These are phyloP conservation scores for Sigmodon hispidus DNA, from an alignment of 2,113 vertebrate genomes.

Conservation along the genomic window DNA sequence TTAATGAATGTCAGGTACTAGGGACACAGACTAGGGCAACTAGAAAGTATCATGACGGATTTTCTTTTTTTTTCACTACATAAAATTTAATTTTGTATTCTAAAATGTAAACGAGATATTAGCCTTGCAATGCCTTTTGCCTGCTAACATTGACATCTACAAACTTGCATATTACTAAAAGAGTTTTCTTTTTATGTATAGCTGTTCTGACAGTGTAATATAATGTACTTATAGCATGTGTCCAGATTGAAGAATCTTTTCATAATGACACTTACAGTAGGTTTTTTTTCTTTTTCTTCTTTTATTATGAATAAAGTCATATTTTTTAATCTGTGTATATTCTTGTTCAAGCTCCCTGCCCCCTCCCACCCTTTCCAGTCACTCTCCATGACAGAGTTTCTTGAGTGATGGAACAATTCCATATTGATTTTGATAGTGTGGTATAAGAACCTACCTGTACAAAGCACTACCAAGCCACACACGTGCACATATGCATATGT, in stretches of 20 bases:
- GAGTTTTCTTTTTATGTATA: background rate
- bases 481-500: background rate
- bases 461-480: background rate
- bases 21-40: background rate
- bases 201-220: background rate
- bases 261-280: background rate
- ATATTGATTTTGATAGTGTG: background rate
- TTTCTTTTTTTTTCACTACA: too few relatives aligned
- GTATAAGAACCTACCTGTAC: background rate
- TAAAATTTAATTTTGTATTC: conserved; percentile 36
- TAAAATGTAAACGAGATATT: background rate
- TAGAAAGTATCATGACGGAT: background rate
- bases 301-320: too few relatives aligned
- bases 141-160: background rate
- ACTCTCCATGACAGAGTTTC: too few relatives aligned
- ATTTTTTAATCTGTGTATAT: too few relatives aligned
- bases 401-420: background rate
- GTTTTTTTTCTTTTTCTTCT: too few relatives aligned
- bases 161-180: background rate
- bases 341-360: too few relatives aligned
- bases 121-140: background rate
- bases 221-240: background rate
- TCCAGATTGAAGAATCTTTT: background rate
- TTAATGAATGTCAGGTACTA: background rate
- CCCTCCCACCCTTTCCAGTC: too few relatives aligned